Evolutionary conservation across 2,113 vertebrate species (phyloP).

Genomic region (Calyptommatus sinebrachiatus): DNA sequence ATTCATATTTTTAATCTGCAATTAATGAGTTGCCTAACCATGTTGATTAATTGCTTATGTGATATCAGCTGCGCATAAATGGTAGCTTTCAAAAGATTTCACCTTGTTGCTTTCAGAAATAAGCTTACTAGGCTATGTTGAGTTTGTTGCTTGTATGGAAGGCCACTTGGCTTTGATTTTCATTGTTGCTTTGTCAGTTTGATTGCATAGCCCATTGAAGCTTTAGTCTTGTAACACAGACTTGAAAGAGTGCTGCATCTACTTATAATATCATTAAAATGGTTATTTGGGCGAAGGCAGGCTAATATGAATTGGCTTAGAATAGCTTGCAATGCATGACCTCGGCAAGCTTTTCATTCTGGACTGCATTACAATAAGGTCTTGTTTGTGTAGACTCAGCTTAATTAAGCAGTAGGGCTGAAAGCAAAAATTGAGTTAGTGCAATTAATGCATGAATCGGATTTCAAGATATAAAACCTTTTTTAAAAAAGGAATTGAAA

Average conservation of each 20-base stretch:
- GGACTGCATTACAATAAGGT: not conserved
- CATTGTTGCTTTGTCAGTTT: constrained; percentile 29
- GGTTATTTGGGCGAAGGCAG: not conserved
- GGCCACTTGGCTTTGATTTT: constrained; percentile 25
- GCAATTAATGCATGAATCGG: constrained; percentile 11
- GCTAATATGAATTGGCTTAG: not conserved
- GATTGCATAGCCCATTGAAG: not conserved
- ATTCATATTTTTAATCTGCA: constrained; percentile 31
- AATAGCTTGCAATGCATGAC: not conserved
- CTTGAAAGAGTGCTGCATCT: constrained; percentile 38
- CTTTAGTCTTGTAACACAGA: not conserved
- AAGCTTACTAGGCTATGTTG: accelerated
- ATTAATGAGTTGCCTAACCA: constrained; percentile 24
- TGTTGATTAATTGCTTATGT: constrained; percentile 12
- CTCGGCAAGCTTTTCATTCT: constrained; percentile 2
- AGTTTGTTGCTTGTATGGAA: not conserved
- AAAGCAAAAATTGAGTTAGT: constrained; percentile 5
- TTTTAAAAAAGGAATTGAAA: not conserved
- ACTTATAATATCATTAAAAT: constrained; percentile 35
- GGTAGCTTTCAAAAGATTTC: not conserved
- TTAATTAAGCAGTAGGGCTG: not conserved
- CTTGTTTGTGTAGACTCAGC: not conserved
- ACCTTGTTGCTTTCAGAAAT: constrained; percentile 9
- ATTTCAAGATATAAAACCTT: constrained; percentile 3
- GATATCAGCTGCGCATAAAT: constrained; percentile 12